Evolutionary conservation across 2,888 invertebrate species (phyloP), one percentile per base, ranked within the genome.

Genomic region (Automeris io): DNA sequence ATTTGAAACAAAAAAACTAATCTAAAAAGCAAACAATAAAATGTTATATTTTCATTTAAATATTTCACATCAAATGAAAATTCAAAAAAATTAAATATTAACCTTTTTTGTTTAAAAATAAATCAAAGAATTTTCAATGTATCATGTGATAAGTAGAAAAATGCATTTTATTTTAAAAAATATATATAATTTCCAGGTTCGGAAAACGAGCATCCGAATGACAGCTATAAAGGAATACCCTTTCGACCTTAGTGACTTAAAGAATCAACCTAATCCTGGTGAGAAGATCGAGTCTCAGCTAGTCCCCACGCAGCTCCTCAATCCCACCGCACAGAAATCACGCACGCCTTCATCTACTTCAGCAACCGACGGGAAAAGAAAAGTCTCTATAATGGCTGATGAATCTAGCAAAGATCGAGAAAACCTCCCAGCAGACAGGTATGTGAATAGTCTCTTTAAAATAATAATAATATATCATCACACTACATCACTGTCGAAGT

Each of bases 401-500:
- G 89, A 65, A 50, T 68, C 66, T 9, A 86, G 87, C 49, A 87
- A 88, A 45, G 91, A 89, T 31, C 87, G 91, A 43, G 92, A 92
- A 61, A 92, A 92, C 68, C 76, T 86, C 36, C 91, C 88, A 1
- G 91, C 89, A 41, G 92, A 92, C 59, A 88, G 89, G 79, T 89
- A 85, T 63, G 48, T 32, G 22, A 18, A 11, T 3, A 7, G n/a
- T n/a, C n/a, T n/a, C n/a, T n/a, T n/a, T n/a, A n/a, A n/a, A n/a
- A n/a, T n/a, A n/a, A n/a, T n/a, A n/a, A n/a, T n/a, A n/a, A n/a
- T n/a, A n/a, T n/a, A n/a, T n/a, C n/a, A n/a, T n/a, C n/a, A n/a
- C n/a, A n/a, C n/a, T n/a, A n/a, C n/a, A n/a, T n/a, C n/a, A n/a
- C n/a, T n/a, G n/a, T n/a, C n/a, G n/a, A n/a, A n/a, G n/a, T n/a